Base-by-base conservation (phyloP, 2,113 vertebrate species). In the Ceyx margarethae region DNA sequence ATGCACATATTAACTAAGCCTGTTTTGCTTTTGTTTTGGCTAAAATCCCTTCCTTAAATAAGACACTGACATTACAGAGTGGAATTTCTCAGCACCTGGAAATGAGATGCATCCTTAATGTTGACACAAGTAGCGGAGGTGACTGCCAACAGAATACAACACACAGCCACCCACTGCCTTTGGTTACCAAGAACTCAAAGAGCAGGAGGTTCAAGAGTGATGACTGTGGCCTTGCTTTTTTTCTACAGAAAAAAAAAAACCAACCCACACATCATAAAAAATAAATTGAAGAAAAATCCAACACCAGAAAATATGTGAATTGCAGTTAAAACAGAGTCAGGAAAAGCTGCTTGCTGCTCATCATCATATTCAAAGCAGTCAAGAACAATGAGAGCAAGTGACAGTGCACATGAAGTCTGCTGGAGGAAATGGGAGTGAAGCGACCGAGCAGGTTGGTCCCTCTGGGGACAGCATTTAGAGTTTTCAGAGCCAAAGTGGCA, bases 311-410 rank as follows among this genome's bases (percentile, higher is more conserved):
- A 35, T 11, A 56, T 4, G 29, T 3, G 6, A 76, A 61, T 37
- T 0, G 0, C 6, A 4, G 10, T 51, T 53, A 89, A 92, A 89
- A 31, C 11, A 25, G 23, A 8, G 2, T 3, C 9, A 20, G 68
- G 60, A 58, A 48, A 84, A 68, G n/a, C 29, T 61, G 3, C 57
- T 33, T 45, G 25, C 6, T 80, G 76, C 17, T 78, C 76, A 15
- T 40, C 33, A 64, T 16, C 25, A 1, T 11, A n/a, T 29, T 42
- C 43, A 13, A 60, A 51, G 6, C 60, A 28, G 58, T 5, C n/a
- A n/a, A 46, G 20, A 64, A 40, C 37, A 43, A n/a, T 53, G 40
- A 74, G 29, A 84, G n/a, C 25, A 22, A 75, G 56, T 48, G 79
- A 9, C 79, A 71, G 48, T 1, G 12, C 2, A 1, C 42, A 29